Base-by-base conservation (phyloP, 1,140 invertebrate genomes). In the Drosophila rhopaloa region DNA sequence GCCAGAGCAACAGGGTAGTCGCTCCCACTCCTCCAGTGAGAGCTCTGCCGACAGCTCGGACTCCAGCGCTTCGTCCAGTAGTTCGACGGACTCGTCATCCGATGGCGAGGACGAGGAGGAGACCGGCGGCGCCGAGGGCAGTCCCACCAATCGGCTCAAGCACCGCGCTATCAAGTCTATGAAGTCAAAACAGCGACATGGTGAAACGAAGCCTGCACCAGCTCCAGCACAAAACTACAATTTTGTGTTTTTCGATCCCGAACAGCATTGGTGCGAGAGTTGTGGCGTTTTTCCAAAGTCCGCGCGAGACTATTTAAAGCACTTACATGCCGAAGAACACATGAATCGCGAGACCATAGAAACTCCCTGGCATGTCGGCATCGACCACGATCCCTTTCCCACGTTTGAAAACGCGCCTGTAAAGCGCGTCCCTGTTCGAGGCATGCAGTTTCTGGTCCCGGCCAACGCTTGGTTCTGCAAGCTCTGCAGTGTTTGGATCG, bases 391-490 rank as follows among this genome's bases (percentile, higher is more conserved):
- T 79, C 95, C 95, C 70, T 94, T 96, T 83, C 95, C 95, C 43
- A 94, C 92, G 74, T 94, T 94, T 90, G 94, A 95, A 16, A 95
- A 95, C 70, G 95, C 96, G 7, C 95, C 95, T 27, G 94, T 94
- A 19, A 97, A 96, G 93, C 93, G 96, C 67, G 95, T 96, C 4
- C 96, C 96, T 19, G 97, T 97, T 14, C 95, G 96, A 94, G 96
- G 97, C 14, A 93, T 97, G 43, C 96, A 97, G 90, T 97, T 97
- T 93, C 96, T 97, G 91, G 95, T 96, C 66, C 96, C 97, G 5
- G 95, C 96, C 0, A 95, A 96, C 11, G 96, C 96, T n/a, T 97
- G 97, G 97, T 98, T 96, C 93, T 98, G 97, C 92, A 96, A 96
- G 85, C 93, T 98, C 37, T 98, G 97, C 79, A 95, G 96, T 90